phyloP scores from a whole-genome alignment of 2,888 invertebrate species.

The Drosophila pegasa region DNA sequence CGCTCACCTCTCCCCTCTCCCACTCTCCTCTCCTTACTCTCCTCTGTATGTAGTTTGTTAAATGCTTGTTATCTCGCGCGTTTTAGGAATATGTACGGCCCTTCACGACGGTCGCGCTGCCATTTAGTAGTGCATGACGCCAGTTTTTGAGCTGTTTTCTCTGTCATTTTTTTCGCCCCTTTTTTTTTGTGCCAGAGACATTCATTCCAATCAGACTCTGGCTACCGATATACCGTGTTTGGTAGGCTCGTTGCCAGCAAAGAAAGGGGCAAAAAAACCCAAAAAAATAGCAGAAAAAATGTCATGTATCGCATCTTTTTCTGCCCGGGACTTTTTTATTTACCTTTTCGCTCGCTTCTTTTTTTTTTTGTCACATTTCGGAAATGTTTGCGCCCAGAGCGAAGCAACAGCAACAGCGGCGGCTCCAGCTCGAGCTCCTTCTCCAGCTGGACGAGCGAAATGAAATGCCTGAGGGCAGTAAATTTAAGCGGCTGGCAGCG shows the following conservation, averaged over 20 bases:
- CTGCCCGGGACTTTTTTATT: constrained; percentile 8
- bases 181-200: constrained; percentile 15
- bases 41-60: constrained; percentile 16
- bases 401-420: constrained; percentile 8
- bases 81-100: constrained; percentile 20
- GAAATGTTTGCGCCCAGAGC: constrained; percentile 54
- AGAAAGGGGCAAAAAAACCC: constrained; percentile 20
- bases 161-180: neutral
- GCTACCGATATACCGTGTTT: constrained; percentile 33
- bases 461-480: constrained; percentile 78
- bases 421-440: constrained; percentile 3
- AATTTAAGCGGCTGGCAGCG: constrained; percentile 61
- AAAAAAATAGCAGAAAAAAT: constrained; percentile 34
- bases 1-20: neutral
- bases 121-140: constrained; percentile 45
- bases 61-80: constrained; percentile 40
- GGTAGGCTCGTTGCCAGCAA: constrained; percentile 48
- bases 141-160: constrained; percentile 19
- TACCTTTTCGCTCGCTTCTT: constrained; percentile 6
- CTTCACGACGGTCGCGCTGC: constrained; percentile 21
- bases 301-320: constrained; percentile 45
- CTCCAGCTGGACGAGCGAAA: constrained; percentile 42
- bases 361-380: constrained; percentile 50
- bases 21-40: neutral
- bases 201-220: constrained; percentile 53